Percentiles rank a stretch among this genome's conserved stretches.
These are phyloP conservation scores for Eptatretus burgeri DNA, from an alignment of 2,113 vertebrate species.

Conservation along the genomic window DNA sequence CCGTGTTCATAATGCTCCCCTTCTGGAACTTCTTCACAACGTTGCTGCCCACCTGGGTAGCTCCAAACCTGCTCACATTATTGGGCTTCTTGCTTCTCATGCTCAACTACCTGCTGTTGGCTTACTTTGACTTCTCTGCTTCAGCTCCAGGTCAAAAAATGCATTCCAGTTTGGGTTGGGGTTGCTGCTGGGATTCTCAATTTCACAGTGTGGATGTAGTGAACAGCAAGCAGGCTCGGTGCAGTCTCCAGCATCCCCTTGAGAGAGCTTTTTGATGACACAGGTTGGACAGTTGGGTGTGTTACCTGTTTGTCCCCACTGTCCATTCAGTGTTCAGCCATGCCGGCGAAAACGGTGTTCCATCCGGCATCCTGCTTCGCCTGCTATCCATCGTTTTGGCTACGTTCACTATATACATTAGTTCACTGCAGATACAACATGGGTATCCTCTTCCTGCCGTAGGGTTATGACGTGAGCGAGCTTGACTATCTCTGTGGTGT, in stretches of 20 bases:
- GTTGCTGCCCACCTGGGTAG: slow-evolving; percentile 71
- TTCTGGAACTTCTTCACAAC: too few species aligned
- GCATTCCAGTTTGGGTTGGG: slow-evolving; percentile 65
- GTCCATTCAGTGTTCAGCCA: slow-evolving; percentile 90
- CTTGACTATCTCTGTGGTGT: slow-evolving; percentile 95
- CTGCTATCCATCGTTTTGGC: slow-evolving; percentile 69
- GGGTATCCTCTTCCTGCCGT: slow-evolving; percentile 76
- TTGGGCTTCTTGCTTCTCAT: slow-evolving; percentile 88
- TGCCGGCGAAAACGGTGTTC: slow-evolving; percentile 15
- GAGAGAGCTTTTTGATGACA: slow-evolving; percentile 93
- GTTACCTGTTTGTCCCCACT: slow-evolving; percentile 72
- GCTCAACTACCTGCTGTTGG: slow-evolving; percentile 75
- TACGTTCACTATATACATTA: slow-evolving; percentile 95
- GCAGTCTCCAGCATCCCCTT: slow-evolving; percentile 70
- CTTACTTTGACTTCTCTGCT: slow-evolving; percentile 63
- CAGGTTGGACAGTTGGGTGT: slow-evolving; percentile 89
- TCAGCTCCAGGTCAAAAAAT: slow-evolving; percentile 25
- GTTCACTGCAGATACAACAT: slow-evolving; percentile 99
- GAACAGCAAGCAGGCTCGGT: slow-evolving; percentile 74
- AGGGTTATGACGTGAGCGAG: slow-evolving; percentile 94
- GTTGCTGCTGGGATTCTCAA: slow-evolving; percentile 66
- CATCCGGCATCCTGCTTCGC: slow-evolving; percentile 37
- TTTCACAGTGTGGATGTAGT: slow-evolving; percentile 84
- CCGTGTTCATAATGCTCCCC: too few species aligned
- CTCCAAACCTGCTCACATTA: slow-evolving; percentile 91